Evolutionary conservation across 2,888 invertebrate genomes (phyloP), one percentile per base, ranked within the genome.

Genomic region (Apomyelois bistriatella): DNA sequence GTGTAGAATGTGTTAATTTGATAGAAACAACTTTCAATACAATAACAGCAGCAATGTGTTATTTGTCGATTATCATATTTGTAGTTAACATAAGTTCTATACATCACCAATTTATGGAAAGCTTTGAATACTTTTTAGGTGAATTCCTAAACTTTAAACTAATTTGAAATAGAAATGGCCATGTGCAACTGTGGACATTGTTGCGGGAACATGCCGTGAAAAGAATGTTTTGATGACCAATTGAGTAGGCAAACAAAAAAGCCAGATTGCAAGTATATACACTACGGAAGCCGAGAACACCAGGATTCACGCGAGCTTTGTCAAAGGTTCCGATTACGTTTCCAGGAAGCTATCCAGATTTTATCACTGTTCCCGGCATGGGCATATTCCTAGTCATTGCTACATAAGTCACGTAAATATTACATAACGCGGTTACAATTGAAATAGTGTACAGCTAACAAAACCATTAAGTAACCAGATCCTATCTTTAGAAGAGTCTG

Each of bases 351-450:
- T n/a, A n/a, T n/a, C n/a, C n/a, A n/a, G n/a, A n/a, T n/a, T n/a
- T n/a, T n/a, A n/a, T n/a, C n/a, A n/a, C n/a, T n/a, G n/a, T 22
- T 22, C 22, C 5, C 3, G 2, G 22, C 5, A 22, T 22, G 3
- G 2, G 32, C 32, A 32, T 7, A 32, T 7, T 7, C 32, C 32
- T 32, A 32, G 32, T 32, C 7, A 7, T 6, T 2, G 32, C 10
- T 32, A 22, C 22, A 22, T 22, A 22, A 22, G 22, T 32, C 32
- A 32, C 7, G 10, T 32, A 3, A 28, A 7, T 35, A 64, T 53
- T 48, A 50, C 42, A 55, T 41, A 53, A 55, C 49, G 52, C 59
- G 57, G 61, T 17, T 58, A 51, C 52, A 54, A 61, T 61, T 57
- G 57, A 22, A 55, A 55, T 58, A 55, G 41, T 43, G 54, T 55